Evolutionary conservation across 2,888 invertebrate species (phyloP).

Genomic region (Neria commutata): DNA sequence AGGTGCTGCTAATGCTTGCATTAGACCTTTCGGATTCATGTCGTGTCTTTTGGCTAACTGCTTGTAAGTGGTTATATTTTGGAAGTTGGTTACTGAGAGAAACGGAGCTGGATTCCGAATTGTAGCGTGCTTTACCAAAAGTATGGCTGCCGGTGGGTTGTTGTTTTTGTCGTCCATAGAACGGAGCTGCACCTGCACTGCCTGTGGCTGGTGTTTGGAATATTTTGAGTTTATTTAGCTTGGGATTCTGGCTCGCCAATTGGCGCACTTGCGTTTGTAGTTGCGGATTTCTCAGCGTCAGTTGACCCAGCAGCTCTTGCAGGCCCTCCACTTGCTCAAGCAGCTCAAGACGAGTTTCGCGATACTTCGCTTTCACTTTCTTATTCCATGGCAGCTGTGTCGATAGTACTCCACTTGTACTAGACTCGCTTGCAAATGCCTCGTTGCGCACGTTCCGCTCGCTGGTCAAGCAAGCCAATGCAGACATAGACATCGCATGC

Average conservation of each 20-base stretch:
- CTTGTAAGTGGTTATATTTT: too few relatives aligned
- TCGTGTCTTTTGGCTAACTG: not conserved
- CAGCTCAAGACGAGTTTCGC: conserved; percentile 30
- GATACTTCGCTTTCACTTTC: not conserved
- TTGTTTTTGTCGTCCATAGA: not conserved
- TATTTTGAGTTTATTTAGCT: conserved; percentile 38
- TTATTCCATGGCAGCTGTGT: not conserved
- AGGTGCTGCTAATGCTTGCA: conserved; percentile 16
- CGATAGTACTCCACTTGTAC: too few relatives aligned
- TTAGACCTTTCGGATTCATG: conserved; percentile 15
- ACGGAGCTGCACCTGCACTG: not conserved
- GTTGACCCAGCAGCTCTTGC: conserved; percentile 30
- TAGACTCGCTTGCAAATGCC: too few relatives aligned
- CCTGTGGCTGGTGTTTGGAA: not conserved
- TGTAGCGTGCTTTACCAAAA: too few relatives aligned
- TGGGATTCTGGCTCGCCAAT: conserved; percentile 35
- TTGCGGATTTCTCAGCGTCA: conserved; percentile 26
- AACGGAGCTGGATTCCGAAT: conserved; percentile 12
- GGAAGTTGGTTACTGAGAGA: not conserved
- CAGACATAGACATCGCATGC: not conserved
- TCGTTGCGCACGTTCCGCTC: too few relatives aligned
- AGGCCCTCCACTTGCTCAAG: conserved; percentile 38
- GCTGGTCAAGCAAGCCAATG: too few relatives aligned
- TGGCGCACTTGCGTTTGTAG: conserved; percentile 31
- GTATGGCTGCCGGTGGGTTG: not conserved